Evolutionary conservation across 2,888 invertebrate species (phyloP).

Genomic region (Orchesella flavescens): DNA sequence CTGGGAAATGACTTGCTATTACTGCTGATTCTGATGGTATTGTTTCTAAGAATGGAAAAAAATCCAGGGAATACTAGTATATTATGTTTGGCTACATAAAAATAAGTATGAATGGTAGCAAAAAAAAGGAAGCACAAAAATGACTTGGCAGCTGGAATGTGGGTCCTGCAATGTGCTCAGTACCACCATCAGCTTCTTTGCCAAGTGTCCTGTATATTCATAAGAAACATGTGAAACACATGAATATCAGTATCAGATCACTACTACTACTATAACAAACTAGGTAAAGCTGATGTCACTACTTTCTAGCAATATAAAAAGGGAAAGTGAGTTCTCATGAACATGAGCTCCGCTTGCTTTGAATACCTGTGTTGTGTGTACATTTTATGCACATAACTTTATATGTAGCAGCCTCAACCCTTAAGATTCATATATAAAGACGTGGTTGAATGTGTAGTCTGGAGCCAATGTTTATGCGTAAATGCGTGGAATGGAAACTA

Average conservation of each 20-base stretch:
- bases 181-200: constrained; percentile 11
- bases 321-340: too few relatives aligned
- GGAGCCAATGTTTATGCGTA: constrained; percentile 20
- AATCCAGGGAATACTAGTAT: constrained; percentile 15
- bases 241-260: too few relatives aligned
- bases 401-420: too few relatives aligned
- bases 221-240: not conserved
- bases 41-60: constrained; percentile 10
- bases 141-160: constrained; percentile 50
- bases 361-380: too few relatives aligned
- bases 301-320: too few relatives aligned
- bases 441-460: not conserved
- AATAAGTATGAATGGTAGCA: constrained; percentile 13
- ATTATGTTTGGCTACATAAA: not conserved
- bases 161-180: constrained; percentile 36
- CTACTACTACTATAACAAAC: too few relatives aligned
- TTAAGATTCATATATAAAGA: too few relatives aligned
- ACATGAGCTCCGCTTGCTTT: too few relatives aligned
- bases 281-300: too few relatives aligned
- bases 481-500: constrained; percentile 18
- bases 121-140: not conserved
- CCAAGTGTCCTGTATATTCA: constrained; percentile 15
- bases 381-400: too few relatives aligned
- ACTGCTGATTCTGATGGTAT: constrained; percentile 26
- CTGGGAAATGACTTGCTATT: constrained; percentile 31